phyloP scores from a whole-genome alignment of 2,797 vertebrate genomes.

The Myripristis jacobus region DNA sequence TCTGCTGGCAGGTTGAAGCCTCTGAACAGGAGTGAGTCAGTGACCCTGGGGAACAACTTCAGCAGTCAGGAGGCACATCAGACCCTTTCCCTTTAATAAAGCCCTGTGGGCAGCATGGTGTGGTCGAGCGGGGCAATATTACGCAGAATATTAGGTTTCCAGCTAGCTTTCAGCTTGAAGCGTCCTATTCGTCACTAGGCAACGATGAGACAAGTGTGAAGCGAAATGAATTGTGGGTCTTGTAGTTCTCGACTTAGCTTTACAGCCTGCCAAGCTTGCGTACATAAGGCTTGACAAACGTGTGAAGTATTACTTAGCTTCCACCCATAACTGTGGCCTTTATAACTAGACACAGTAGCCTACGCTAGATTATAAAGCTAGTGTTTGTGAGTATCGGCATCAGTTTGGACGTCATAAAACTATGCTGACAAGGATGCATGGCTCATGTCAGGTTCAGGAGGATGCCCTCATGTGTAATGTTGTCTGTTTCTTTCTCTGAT shows the following conservation, averaged over 20 bases:
- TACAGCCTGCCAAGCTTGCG: not conserved
- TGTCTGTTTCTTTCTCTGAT: conserved; percentile 45
- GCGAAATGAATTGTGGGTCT: conserved; percentile 2
- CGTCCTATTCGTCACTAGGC: conserved; percentile 36
- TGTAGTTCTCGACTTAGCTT: conserved; percentile 35
- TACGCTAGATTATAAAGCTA: too few relatives aligned
- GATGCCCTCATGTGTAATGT: conserved; percentile 4
- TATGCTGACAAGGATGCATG: not conserved
- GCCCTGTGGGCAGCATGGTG: not conserved
- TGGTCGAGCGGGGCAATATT: not conserved
- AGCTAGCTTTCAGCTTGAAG: not conserved
- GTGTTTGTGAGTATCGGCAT: too few relatives aligned
- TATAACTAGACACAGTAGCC: not conserved
- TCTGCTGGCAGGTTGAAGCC: conserved; percentile 4
- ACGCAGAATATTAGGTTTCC: not conserved
- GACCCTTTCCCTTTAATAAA: conserved; percentile 26
- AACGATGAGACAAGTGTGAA: conserved; percentile 17
- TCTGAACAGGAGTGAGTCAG: not conserved
- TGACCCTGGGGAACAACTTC: conserved; percentile 17
- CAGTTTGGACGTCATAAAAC: too few relatives aligned
- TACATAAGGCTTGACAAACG: not conserved
- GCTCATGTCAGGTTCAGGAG: conserved; percentile 17
- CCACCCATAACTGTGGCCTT: not conserved
- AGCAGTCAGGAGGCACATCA: not conserved
- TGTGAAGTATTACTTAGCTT: not conserved